Conservation (phyloP, 2,113 vertebrate genomes). For the Gracilinanus agilis region DNA sequence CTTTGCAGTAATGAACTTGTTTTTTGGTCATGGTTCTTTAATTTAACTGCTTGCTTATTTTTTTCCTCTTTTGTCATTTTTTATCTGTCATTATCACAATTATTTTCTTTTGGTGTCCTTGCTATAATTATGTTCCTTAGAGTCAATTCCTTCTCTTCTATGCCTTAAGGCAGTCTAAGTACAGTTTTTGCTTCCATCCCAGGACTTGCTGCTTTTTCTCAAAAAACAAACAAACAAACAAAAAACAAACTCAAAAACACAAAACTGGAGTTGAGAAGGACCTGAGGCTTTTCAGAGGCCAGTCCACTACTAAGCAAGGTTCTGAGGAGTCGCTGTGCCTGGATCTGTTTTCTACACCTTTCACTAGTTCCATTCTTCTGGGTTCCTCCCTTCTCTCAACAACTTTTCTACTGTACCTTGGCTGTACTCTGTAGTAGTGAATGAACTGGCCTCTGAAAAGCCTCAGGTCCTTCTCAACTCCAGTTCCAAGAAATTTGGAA, state of each 20-base stretch:
- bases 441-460: not conserved
- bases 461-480: no score
- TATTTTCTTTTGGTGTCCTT: not conserved
- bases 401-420: not conserved
- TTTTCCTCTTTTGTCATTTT: not conserved
- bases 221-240: not conserved
- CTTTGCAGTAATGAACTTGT: not conserved
- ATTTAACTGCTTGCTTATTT: not conserved
- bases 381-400: not conserved
- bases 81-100: not conserved
- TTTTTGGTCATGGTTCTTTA: not conserved
- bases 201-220: not conserved
- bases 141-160: not conserved
- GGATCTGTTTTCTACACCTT: not conserved
- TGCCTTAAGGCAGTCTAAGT: not conserved
- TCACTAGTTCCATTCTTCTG: not conserved
- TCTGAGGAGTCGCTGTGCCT: not conserved
- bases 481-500: no score
- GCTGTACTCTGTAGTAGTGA: not conserved
- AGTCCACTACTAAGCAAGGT: not conserved
- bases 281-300: not conserved
- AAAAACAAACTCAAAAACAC: no score
- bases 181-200: not conserved
- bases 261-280: not conserved
- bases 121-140: not conserved